A percentile compares a stretch with the other conserved stretches of the same genome.
These are phyloP conservation scores for Malthinus seriepunctatus DNA, from an alignment of 2,888 invertebrate genomes.

Conservation along the genomic window DNA sequence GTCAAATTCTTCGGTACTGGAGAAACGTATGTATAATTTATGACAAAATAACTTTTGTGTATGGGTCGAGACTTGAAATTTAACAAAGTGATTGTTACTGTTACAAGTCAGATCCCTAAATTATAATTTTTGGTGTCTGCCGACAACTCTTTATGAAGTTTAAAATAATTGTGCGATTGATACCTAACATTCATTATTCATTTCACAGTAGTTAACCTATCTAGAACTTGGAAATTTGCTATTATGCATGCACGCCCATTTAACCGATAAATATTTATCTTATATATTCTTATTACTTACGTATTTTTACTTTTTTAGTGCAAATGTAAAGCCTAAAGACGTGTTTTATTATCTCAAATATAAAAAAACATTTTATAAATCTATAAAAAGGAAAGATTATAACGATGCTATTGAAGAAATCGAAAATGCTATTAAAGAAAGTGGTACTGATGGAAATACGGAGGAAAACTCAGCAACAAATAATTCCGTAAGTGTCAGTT, in stretches of 20 bases:
- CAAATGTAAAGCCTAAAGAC: constrained; percentile 80
- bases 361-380: constrained; percentile 77
- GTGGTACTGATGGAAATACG: constrained; percentile 45
- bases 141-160: constrained; percentile 55
- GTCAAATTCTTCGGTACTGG: constrained; percentile 95
- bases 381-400: constrained; percentile 80
- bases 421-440: constrained; percentile 68
- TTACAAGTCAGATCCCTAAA: constrained; percentile 40
- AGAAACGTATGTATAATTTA: constrained; percentile 74
- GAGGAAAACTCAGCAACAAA: constrained; percentile 15
- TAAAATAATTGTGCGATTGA: constrained; percentile 57
- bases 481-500: background rate
- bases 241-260: background rate
- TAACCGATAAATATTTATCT: too few species aligned
- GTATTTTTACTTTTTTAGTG: constrained; percentile 53
- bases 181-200: constrained; percentile 53
- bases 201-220: too few species aligned
- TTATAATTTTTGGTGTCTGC: constrained; percentile 51
- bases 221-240: too few species aligned
- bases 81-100: constrained; percentile 23
- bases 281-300: too few species aligned
- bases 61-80: constrained; percentile 16
- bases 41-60: background rate
- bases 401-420: constrained; percentile 89
- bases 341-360: constrained; percentile 81